Evolutionary conservation across 2,113 vertebrate genomes (phyloP).

Genomic region (Rhizomys pruinosus): DNA sequence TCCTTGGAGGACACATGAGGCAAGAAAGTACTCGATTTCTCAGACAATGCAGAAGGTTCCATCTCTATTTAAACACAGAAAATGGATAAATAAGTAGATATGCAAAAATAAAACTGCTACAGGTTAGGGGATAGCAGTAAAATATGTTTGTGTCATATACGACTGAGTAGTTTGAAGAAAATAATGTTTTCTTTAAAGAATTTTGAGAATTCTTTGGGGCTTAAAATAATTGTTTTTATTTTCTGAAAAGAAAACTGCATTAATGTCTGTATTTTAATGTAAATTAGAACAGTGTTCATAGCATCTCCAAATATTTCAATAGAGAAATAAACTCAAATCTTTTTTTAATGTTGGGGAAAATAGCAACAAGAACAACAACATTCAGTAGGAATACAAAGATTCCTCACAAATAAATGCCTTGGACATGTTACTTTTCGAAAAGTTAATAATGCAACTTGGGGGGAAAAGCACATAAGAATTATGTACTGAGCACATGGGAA

Average conservation of each 20-base stretch:
- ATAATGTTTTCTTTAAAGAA: neutral
- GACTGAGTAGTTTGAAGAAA: neutral
- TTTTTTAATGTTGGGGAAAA: no score
- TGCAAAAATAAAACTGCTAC: neutral
- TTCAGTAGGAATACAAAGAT: no score
- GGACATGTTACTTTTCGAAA: no score
- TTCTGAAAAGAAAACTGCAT: neutral
- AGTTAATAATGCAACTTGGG: no score
- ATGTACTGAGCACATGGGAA: no score
- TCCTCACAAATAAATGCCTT: no score
- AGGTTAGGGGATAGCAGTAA: neutral
- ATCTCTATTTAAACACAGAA: neutral
- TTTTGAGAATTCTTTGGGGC: neutral
- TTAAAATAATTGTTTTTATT: neutral
- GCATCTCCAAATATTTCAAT: neutral
- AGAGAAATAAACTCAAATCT: neutral
- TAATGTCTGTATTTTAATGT: neutral
- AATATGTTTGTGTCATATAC: neutral
- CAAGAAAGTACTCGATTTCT: neutral
- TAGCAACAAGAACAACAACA: no score
- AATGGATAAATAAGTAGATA: neutral
- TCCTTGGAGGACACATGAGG: no score
- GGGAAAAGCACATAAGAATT: no score
- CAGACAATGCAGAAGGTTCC: neutral
- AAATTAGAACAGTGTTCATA: neutral